These are phyloP conservation scores for Listronotus bonariensis DNA, from an alignment of 1,140 invertebrate genomes.

Conservation along the genomic window DNA sequence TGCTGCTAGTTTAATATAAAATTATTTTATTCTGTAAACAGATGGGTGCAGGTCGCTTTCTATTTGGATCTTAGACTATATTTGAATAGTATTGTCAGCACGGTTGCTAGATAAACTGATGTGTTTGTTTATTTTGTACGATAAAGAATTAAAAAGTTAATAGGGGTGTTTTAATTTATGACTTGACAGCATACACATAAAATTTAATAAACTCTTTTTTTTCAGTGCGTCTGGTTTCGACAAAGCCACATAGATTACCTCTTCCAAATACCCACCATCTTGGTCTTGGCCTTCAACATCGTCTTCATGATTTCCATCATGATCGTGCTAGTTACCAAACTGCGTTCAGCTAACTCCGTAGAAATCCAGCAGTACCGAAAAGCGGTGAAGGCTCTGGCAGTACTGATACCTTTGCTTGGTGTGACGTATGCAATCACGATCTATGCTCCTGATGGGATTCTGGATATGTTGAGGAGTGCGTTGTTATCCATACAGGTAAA, in stretches of 20 bases:
- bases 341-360: conserved; percentile 80
- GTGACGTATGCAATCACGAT: conserved; percentile 84
- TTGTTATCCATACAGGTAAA: conserved; percentile 81
- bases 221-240: conserved; percentile 42
- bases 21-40: too few relatives aligned
- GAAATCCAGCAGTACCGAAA: conserved; percentile 89
- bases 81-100: too few relatives aligned
- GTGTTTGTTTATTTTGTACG: too few relatives aligned
- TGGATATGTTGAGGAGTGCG: conserved; percentile 71
- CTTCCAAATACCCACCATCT: conserved; percentile 73
- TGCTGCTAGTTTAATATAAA: too few relatives aligned
- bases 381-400: conserved; percentile 84
- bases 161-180: too few relatives aligned
- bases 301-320: conserved; percentile 89
- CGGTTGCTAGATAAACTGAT: too few relatives aligned
- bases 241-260: conserved; percentile 79
- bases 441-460: conserved; percentile 67
- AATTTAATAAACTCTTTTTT: conserved; percentile 2
- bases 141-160: too few relatives aligned
- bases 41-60: too few relatives aligned
- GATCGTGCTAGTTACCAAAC: conserved; percentile 92
- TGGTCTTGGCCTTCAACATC: conserved; percentile 78
- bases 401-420: conserved; percentile 86
- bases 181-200: too few relatives aligned
- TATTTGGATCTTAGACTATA: too few relatives aligned